phyloP scores from a whole-genome alignment of 2,888 invertebrate genomes.

The Papilio gigon region DNA sequence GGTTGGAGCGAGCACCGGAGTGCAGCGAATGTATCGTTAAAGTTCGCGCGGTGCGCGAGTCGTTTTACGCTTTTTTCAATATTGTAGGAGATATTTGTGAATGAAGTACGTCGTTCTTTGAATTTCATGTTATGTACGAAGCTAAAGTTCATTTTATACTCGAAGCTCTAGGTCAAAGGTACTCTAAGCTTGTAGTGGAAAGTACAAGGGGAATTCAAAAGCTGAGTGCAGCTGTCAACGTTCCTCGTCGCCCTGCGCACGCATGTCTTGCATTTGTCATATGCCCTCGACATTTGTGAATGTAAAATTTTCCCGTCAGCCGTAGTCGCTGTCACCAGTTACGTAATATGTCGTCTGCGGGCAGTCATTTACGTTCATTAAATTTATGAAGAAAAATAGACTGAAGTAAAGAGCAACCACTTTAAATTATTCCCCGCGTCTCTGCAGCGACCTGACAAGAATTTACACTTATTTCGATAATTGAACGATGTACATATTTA shows the following conservation, averaged over 20 bases:
- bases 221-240: no score
- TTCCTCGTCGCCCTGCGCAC: no score
- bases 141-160: no score
- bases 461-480: constrained; percentile 2
- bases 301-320: constrained; percentile 64
- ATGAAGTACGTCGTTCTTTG: no score
- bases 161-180: no score
- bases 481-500: background rate
- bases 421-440: constrained; percentile 16
- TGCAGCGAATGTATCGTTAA: constrained; percentile 32
- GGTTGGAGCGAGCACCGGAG: constrained; percentile 42
- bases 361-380: constrained; percentile 67
- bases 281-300: constrained; percentile 65
- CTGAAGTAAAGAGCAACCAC: constrained; percentile 39
- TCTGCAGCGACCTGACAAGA: background rate
- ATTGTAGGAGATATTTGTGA: no score
- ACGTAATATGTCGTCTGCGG: constrained; percentile 60
- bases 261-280: constrained; percentile 41
- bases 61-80: no score
- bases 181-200: no score
- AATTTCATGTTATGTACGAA: no score
- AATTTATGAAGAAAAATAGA: constrained; percentile 57
- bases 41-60: no score
- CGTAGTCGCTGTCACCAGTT: constrained; percentile 58
- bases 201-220: no score